These are phyloP conservation scores for Bombus cullumanus DNA, from an alignment of 1,140 invertebrate genomes.

Conservation along the genomic window DNA sequence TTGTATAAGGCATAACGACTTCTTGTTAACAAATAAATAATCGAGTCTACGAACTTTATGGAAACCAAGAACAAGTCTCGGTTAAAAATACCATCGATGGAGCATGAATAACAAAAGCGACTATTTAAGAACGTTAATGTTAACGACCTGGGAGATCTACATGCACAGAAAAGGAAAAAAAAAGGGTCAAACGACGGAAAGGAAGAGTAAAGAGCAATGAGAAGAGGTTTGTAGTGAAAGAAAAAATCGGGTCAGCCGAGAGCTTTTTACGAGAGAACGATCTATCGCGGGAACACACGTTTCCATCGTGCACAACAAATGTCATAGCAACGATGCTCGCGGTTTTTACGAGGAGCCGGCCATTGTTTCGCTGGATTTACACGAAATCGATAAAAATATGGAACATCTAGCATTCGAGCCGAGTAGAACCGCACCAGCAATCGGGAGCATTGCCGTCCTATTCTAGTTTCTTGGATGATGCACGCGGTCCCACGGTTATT, in stretches of 20 bases:
- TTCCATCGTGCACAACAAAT: constrained; percentile 42
- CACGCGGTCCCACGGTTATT: constrained; percentile 55
- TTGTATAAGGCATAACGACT: too few relatives aligned
- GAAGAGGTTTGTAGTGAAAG: neutral
- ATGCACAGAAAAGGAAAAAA: neutral
- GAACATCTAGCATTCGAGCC: constrained; percentile 67
- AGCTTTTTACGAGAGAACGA: constrained; percentile 41
- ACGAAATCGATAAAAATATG: constrained; percentile 80
- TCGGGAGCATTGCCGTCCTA: constrained; percentile 52
- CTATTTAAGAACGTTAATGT: neutral
- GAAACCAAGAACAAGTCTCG: neutral
- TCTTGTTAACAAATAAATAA: too few relatives aligned
- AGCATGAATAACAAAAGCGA: neutral
- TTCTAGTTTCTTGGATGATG: constrained; percentile 64
- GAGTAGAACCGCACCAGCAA: constrained; percentile 49
- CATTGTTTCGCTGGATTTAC: constrained; percentile 76
- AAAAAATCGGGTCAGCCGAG: constrained; percentile 27
- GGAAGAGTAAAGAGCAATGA: too few relatives aligned
- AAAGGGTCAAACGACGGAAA: neutral
- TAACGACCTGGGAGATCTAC: neutral
- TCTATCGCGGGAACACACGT: constrained; percentile 36
- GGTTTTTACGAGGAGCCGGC: constrained; percentile 71
- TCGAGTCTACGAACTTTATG: neutral
- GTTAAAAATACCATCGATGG: neutral
- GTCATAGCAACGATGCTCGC: constrained; percentile 52